Evolutionary conservation across 2,888 invertebrate genomes (phyloP).

Genomic region (Bibio marci): DNA sequence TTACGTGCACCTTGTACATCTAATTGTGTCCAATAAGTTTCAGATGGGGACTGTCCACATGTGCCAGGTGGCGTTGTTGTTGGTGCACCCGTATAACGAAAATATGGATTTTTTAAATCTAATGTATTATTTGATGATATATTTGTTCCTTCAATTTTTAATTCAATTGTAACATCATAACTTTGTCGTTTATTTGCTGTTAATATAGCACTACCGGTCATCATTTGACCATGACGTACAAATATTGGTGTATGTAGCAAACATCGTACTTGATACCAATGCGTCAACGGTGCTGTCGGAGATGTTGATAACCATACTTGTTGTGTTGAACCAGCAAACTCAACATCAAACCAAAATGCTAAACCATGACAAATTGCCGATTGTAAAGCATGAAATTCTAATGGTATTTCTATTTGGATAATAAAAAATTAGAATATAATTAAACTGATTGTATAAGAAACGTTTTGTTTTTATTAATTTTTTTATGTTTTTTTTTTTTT

Average conservation of each 20-base stretch:
- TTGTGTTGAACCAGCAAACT: constrained; percentile 78
- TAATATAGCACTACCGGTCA: constrained; percentile 74
- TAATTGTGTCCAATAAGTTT: constrained; percentile 75
- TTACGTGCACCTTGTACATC: constrained; percentile 45
- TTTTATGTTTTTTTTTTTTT: background rate
- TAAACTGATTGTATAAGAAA: too few relatives aligned
- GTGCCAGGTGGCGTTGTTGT: constrained; percentile 86
- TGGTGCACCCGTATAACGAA: constrained; percentile 87
- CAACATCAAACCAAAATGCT: constrained; percentile 99
- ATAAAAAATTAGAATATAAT: background rate
- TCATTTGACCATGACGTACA: constrained; percentile 81
- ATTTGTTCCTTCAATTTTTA: constrained; percentile 76
- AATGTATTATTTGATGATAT: constrained; percentile 78
- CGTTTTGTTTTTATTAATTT: background rate
- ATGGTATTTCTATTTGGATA: constrained; percentile 56
- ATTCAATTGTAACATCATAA: constrained; percentile 94
- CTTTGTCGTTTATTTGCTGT: constrained; percentile 94
- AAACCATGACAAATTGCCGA: constrained; percentile 92
- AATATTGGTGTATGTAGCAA: constrained; percentile 85
- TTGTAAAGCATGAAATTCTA: constrained; percentile 81
- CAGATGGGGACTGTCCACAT: constrained; percentile 81
- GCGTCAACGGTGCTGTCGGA: constrained; percentile 93
- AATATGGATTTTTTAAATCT: constrained; percentile 97
- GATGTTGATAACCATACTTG: constrained; percentile 95
- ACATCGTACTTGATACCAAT: constrained; percentile 99